Conservation (phyloP, 2,113 vertebrate genomes). For the Ivindomyrus marchei region DNA sequence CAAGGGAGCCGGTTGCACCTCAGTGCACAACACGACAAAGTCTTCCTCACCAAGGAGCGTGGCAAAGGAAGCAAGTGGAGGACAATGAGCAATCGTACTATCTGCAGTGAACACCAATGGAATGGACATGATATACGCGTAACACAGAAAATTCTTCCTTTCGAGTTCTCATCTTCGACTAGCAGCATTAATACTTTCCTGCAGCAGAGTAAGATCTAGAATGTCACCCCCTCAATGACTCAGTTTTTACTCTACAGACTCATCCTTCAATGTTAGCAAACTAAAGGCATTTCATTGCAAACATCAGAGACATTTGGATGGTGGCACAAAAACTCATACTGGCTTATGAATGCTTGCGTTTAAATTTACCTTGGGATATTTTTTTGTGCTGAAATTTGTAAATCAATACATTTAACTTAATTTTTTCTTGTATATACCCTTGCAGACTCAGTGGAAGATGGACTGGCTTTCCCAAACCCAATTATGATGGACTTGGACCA, state of each 20-base stretch:
- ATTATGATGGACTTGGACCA: not conserved
- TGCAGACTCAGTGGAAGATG: not conserved
- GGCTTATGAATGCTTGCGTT: not conserved
- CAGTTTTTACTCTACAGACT: not conserved
- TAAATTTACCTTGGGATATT: not conserved
- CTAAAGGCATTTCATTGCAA: not conserved
- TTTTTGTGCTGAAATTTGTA: not conserved
- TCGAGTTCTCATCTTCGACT: not conserved
- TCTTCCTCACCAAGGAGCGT: constrained; percentile 62
- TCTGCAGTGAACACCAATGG: constrained; percentile 48
- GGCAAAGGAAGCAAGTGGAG: constrained; percentile 68
- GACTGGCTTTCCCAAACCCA: not conserved
- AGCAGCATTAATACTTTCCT: constrained; percentile 33
- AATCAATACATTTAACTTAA: not conserved
- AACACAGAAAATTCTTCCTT: not conserved
- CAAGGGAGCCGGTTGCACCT: constrained; percentile 61
- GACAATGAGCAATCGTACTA: constrained; percentile 47
- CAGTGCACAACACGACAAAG: constrained; percentile 49
- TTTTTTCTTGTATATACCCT: not conserved
- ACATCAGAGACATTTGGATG: not conserved
- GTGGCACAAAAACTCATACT: not conserved
- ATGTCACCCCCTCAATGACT: not conserved
- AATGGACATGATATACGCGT: constrained; percentile 20
- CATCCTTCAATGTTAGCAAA: not conserved
- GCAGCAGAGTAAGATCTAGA: constrained; percentile 43